phyloP scores from a whole-genome alignment of 1,140 invertebrate genomes.

The Pseudomyrmex concolor region DNA sequence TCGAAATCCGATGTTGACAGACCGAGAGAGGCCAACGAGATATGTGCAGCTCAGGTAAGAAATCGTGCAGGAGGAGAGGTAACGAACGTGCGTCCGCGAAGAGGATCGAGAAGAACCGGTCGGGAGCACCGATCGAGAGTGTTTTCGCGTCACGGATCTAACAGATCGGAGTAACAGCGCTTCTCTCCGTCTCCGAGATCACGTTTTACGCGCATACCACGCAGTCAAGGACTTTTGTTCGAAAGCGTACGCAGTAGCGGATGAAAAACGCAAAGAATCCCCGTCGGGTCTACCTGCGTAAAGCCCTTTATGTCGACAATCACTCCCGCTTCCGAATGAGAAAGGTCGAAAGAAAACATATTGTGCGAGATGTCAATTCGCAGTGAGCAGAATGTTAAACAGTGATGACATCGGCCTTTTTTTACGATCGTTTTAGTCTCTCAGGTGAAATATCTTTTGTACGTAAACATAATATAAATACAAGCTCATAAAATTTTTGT shows the following conservation, averaged over 20 bases:
- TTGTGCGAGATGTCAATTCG: no score
- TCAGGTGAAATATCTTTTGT: no score
- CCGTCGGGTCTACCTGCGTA: no score
- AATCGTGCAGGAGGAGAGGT: background rate
- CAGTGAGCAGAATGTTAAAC: no score
- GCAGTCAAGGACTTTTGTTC: slow-evolving; percentile 28
- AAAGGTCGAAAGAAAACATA: no score
- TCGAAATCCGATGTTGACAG: background rate
- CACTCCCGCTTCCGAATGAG: no score
- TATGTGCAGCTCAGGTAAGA: background rate
- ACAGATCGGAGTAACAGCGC: background rate
- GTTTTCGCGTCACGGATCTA: slow-evolving; percentile 1
- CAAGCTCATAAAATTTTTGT: no score
- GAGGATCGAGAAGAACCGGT: slow-evolving; percentile 26
- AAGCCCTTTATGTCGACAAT: no score
- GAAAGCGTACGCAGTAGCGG: background rate
- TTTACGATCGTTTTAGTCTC: no score
- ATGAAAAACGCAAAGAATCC: no score
- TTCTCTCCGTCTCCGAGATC: slow-evolving; percentile 20
- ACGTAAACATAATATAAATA: no score
- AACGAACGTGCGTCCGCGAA: background rate
- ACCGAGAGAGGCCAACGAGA: background rate
- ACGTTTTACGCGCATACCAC: slow-evolving; percentile 8
- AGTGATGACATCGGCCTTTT: no score
- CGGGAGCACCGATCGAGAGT: background rate